These are phyloP conservation scores for Cherax quadricarinatus DNA, from an alignment of 1,140 invertebrate genomes.

Conservation along the genomic window DNA sequence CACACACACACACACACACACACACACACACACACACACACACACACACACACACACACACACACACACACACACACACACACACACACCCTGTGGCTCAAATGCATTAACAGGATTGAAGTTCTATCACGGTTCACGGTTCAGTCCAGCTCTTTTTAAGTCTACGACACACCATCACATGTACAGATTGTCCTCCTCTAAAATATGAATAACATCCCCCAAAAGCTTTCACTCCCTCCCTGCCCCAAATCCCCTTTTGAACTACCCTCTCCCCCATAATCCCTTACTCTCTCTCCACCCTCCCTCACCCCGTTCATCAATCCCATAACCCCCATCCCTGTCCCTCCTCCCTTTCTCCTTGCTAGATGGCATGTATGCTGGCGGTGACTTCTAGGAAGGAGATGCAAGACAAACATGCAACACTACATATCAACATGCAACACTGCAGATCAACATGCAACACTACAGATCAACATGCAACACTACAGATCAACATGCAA, in stretches of 20 bases:
- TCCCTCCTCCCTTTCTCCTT: not conserved
- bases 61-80: not conserved
- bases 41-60: too few relatives aligned
- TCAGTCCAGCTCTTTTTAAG: not conserved
- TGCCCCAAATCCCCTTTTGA: not conserved
- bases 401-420: too few relatives aligned
- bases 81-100: not conserved
- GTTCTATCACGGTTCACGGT: constrained; percentile 10
- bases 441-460: too few relatives aligned
- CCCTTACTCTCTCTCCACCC: not conserved
- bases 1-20: not conserved
- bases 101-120: constrained; percentile 8
- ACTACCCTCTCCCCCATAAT: not conserved
- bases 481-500: too few relatives aligned
- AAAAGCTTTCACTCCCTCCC: not conserved
- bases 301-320: not conserved
- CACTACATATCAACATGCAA: too few relatives aligned
- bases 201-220: constrained; percentile 12
- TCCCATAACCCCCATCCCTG: not conserved
- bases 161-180: not conserved
- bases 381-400: too few relatives aligned
- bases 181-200: constrained; percentile 2
- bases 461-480: too few relatives aligned
- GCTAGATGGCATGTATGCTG: too few relatives aligned
- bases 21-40: too few relatives aligned